phyloP scores from a whole-genome alignment of 2,888 invertebrate genomes.

The Girardia tigrina region DNA sequence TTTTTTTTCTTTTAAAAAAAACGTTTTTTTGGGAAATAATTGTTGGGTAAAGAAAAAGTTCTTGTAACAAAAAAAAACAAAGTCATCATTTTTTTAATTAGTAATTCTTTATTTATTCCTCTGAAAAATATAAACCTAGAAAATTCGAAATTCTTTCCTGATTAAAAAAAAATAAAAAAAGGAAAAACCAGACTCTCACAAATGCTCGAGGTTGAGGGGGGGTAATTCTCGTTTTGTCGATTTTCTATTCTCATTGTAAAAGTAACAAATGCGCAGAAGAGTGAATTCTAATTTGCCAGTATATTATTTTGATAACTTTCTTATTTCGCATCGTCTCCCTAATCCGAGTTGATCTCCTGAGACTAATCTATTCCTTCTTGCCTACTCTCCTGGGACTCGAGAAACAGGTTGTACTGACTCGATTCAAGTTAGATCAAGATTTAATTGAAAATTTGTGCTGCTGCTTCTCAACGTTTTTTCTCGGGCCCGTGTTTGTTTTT shows the following conservation, averaged over 20 bases:
- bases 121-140: too few relatives aligned
- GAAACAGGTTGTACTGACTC: background rate
- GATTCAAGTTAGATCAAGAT: background rate
- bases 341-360: background rate
- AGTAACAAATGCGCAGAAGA: background rate
- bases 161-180: too few relatives aligned
- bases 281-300: background rate
- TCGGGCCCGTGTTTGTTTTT: background rate
- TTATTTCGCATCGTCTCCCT: background rate
- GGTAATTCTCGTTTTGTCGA: background rate
- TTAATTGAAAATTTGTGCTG: background rate
- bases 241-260: background rate
- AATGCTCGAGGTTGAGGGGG: background rate
- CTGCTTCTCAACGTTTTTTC: background rate
- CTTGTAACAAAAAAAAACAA: too few relatives aligned
- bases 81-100: too few relatives aligned
- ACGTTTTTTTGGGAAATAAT: too few relatives aligned
- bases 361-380: background rate
- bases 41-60: too few relatives aligned
- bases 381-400: background rate
- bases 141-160: too few relatives aligned
- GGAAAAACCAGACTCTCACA: background rate
- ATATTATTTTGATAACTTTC: background rate
- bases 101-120: too few relatives aligned
- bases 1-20: too few relatives aligned